A percentile compares a stretch with the other conserved stretches of the same genome.
These are phyloP conservation scores for Zoanthus sansibaricus DNA, from an alignment of 92 coral and sea anemone species.

Conservation along the genomic window DNA sequence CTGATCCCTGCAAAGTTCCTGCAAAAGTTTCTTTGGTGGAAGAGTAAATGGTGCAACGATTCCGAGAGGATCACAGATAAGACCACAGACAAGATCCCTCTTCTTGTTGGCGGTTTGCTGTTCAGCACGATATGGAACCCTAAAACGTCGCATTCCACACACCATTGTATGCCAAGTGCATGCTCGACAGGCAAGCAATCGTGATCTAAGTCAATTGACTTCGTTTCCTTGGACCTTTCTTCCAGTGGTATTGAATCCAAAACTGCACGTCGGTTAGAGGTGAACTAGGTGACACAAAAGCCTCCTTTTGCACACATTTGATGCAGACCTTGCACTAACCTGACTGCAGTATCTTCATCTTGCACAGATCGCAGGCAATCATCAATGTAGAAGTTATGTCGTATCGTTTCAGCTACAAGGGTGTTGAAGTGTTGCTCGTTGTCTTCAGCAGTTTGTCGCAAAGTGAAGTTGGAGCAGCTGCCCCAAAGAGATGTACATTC, in stretches of 20 bases:
- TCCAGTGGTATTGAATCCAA: neutral
- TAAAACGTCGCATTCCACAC: conserved; percentile 64
- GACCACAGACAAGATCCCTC: too few species aligned
- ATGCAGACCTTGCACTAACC: too few species aligned
- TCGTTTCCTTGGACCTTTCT: neutral
- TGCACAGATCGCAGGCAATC: too few species aligned
- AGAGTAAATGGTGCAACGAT: conserved; percentile 65
- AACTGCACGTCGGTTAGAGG: neutral
- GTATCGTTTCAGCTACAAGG: too few species aligned
- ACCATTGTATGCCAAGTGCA: conserved; percentile 66
- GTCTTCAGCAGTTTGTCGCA: too few species aligned
- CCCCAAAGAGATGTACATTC: too few species aligned
- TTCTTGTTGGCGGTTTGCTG: conserved; percentile 28
- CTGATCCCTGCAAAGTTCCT: conserved; percentile 63
- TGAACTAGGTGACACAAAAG: neutral
- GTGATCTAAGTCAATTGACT: too few species aligned
- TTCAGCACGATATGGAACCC: neutral
- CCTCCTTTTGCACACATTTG: too few species aligned
- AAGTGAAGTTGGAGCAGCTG: too few species aligned
- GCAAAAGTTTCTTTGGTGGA: conserved; percentile 65
- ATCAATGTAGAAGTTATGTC: too few species aligned
- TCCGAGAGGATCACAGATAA: conserved; percentile 61
- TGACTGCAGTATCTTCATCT: too few species aligned
- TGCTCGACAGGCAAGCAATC: conserved; percentile 21
- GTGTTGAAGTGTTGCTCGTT: too few species aligned